Evolutionary conservation across 2,113 vertebrate genomes (phyloP), one percentile per base, ranked within the genome.

Genomic region (Chaetodon trifascialis): DNA sequence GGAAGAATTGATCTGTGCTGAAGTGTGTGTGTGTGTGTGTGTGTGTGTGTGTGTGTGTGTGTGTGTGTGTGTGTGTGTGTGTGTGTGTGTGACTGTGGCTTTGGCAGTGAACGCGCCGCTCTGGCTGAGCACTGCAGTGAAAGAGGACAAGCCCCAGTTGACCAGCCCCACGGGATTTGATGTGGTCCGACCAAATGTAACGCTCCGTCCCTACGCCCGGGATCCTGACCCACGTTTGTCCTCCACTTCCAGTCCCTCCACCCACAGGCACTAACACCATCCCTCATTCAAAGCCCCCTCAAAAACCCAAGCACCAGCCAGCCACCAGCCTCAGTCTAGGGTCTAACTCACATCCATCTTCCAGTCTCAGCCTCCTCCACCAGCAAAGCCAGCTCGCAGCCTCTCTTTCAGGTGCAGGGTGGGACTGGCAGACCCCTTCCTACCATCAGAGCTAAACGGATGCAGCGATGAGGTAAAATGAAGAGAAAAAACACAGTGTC

Each of bases 121-220:
- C 64, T 74, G 56, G 46, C 86, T 86, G 80, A 71, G 83, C 91
- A 91, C 93, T 92, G 94, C 92, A 91, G 92, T 88, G 85, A 90
- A 93, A 87, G 69, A 92, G 89, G 89, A 92, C 83, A 34, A 93
- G 85, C 84, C 91, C 81, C 78, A 75, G 88, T 73, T 89, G 88
- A 91, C 87, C 68, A 79, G 71, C 82, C 83, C 72, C 72, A 76
- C 38, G n/a, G 64, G 84, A 64, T 77, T 70, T 44, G 67, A 60
- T 52, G 54, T 59, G 56, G 34, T 56, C 47, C 2, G 64, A 49
- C 23, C 54, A 83, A 59, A 89, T 77, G 36, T 75, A 86, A 44
- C 36, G 11, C 83, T 81, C 80, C 44, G 79, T 21, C 44, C 73
- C 62, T 59, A 10, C 62, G 47, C 64, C n/a, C 25, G 11, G 34